These are phyloP conservation scores for Thamnophis elegans DNA, from an alignment of 2,797 vertebrate genomes.

Conservation along the genomic window DNA sequence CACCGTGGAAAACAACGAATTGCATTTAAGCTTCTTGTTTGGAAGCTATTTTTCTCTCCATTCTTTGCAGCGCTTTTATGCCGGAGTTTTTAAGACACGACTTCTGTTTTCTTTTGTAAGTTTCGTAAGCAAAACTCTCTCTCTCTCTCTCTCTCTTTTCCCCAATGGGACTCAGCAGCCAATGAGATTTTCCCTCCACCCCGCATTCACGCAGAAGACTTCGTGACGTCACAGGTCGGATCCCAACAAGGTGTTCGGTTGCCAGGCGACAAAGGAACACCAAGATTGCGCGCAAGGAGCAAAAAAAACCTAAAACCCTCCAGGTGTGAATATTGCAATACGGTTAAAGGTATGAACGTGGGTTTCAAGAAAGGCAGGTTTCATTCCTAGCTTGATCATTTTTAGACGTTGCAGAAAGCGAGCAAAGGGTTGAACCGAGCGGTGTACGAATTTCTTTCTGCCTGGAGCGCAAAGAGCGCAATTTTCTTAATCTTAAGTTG, in stretches of 20 bases:
- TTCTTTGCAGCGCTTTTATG: not conserved
- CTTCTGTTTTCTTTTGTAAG: not conserved
- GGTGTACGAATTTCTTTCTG: not conserved
- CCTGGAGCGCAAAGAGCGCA: not conserved
- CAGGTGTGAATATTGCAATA: not conserved
- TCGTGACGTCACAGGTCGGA: not conserved
- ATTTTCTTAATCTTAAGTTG: not conserved
- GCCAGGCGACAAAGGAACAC: not conserved
- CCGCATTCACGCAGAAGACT: too few relatives aligned
- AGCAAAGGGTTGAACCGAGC: not conserved
- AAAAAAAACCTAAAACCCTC: accelerated
- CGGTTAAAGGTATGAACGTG: too few relatives aligned
- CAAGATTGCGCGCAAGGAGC: too few relatives aligned
- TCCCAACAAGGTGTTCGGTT: not conserved
- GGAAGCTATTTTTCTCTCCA: not conserved
- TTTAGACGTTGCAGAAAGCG: too few relatives aligned
- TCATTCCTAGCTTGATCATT: not conserved
- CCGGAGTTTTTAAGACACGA: not conserved
- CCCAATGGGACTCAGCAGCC: not conserved
- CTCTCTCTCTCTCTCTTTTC: not conserved
- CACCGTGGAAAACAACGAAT: not conserved
- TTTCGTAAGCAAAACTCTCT: not conserved
- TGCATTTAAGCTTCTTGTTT: not conserved
- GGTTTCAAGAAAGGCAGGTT: not conserved
- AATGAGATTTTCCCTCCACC: not conserved